Evolutionary conservation across 2,113 vertebrate genomes (phyloP).

Genomic region (Bos javanicus): DNA sequence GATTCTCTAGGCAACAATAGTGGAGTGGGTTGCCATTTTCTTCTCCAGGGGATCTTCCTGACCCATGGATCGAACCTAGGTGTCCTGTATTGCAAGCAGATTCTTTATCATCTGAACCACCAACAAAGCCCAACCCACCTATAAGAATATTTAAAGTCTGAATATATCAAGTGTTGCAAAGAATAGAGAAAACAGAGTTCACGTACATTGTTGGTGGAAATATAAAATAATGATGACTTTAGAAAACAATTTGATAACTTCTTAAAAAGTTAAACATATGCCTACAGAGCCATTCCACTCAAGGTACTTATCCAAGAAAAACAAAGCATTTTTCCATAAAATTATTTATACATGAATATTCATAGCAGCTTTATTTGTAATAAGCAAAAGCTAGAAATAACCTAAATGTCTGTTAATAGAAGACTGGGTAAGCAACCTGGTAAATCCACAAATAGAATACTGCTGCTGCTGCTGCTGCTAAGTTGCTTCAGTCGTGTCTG

Average conservation of each 20-base stretch:
- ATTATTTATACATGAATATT: not conserved
- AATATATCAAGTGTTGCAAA: not conserved
- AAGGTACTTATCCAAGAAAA: not conserved
- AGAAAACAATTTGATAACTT: not conserved
- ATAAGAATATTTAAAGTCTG: not conserved
- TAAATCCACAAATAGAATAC: not conserved
- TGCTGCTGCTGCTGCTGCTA: not conserved
- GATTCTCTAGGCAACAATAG: not conserved
- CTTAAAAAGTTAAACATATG: not conserved
- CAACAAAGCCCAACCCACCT: not conserved
- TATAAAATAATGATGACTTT: not conserved
- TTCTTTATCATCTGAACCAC: not conserved
- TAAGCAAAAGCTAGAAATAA: not conserved
- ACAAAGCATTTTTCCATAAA: not conserved
- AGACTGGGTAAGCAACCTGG: not conserved
- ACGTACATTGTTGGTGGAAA: not conserved
- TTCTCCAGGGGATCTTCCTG: not conserved
- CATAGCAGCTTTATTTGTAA: not conserved
- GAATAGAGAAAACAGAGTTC: not conserved
- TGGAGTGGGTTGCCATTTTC: not conserved
- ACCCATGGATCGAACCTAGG: not conserved
- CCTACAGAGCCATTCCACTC: not conserved
- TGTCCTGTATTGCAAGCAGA: not conserved
- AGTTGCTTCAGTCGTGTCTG: not conserved
- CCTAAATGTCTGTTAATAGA: not conserved